These are phyloP conservation scores for Vandiemenella viatica DNA, from an alignment of 2,888 invertebrate genomes.

Conservation along the genomic window DNA sequence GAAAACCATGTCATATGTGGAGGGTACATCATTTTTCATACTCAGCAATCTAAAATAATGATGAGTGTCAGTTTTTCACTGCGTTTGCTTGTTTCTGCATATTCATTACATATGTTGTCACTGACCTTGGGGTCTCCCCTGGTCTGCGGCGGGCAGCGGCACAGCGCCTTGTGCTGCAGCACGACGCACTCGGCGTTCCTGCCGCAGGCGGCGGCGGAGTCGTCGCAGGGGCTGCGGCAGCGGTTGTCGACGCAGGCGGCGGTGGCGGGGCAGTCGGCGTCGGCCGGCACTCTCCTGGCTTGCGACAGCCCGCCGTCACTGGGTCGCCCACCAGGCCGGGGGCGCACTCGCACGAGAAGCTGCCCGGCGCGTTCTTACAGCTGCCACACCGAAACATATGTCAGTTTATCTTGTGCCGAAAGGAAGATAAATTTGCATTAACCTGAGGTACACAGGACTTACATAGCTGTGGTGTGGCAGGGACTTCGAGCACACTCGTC, in stretches of 20 bases:
- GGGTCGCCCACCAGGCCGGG: conserved; percentile 70
- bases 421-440: background rate
- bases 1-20: no score
- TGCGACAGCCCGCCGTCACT: conserved; percentile 53
- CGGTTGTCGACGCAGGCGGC: conserved; percentile 59
- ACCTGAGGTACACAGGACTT: conserved; percentile 19
- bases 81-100: no score
- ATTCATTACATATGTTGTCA: no score
- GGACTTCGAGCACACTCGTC: conserved; percentile 66
- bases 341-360: conserved; percentile 59
- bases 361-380: conserved; percentile 65
- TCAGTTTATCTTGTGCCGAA: no score
- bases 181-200: conserved; percentile 59
- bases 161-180: conserved; percentile 50
- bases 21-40: no score
- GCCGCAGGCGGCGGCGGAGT: conserved; percentile 50
- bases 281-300: conserved; percentile 70
- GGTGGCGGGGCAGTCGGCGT: conserved; percentile 61
- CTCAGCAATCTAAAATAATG: no score
- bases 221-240: conserved; percentile 65
- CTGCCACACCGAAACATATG: conserved; percentile 22
- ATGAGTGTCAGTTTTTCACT: no score
- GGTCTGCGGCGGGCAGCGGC: conserved; percentile 59
- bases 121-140: conserved; percentile 51
- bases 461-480: conserved; percentile 60